A percentile compares a stretch with the other conserved stretches of the same genome.
Conservation (phyloP, 2,797 vertebrate species). For the Okamejei kenojei region DNA sequence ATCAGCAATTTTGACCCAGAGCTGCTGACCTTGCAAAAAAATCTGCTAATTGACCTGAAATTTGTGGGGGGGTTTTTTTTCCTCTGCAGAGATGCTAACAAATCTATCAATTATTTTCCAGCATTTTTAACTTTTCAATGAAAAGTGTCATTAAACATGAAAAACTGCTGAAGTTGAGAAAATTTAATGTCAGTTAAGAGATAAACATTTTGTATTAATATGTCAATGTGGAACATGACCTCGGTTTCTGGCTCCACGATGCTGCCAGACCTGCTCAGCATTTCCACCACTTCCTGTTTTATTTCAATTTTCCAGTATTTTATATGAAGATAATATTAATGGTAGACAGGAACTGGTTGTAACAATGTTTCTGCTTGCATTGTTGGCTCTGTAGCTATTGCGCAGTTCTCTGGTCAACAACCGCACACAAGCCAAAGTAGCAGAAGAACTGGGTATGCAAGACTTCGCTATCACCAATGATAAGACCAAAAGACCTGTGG, state of each 20-base stretch:
- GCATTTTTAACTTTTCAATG: too few relatives aligned
- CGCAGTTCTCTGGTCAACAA: slow-evolving; percentile 97
- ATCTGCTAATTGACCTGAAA: too few relatives aligned
- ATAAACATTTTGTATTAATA: too few relatives aligned
- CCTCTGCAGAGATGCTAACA: background rate
- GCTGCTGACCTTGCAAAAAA: too few relatives aligned
- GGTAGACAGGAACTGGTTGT: background rate
- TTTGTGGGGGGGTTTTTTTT: too few relatives aligned
- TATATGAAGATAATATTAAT: background rate
- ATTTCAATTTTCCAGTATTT: too few relatives aligned
- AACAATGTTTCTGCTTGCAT: background rate
- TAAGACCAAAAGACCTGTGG: slow-evolving; percentile 88
- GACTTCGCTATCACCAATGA: slow-evolving; percentile 97
- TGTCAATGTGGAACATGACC: background rate
- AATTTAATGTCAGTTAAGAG: too few relatives aligned
- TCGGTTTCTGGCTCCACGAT: background rate
- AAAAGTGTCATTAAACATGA: too few relatives aligned
- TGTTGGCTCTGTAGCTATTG: slow-evolving; percentile 64
- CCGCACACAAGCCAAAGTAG: slow-evolving; percentile 94
- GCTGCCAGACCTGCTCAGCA: background rate
- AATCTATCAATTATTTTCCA: background rate
- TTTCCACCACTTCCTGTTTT: background rate
- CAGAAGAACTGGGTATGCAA: slow-evolving; percentile 95
- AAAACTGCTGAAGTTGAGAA: too few relatives aligned
- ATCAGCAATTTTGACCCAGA: too few relatives aligned